Evolutionary conservation across 2,888 invertebrate species (phyloP), one percentile per base, ranked within the genome.

Genomic region (Schizaphis graminum): DNA sequence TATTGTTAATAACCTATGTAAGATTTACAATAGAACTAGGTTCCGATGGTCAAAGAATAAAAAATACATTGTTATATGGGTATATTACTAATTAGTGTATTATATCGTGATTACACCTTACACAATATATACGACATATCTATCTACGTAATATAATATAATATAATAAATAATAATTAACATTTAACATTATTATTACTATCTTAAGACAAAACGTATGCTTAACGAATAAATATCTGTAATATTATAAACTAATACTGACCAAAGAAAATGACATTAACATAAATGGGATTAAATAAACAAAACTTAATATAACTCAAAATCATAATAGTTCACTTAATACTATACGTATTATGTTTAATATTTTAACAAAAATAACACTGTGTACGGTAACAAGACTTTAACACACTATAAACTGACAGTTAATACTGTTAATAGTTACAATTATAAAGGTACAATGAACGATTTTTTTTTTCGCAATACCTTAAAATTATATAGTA

Each of bases 401-500:
- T 87, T 77, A 67, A 53, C 28, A 67, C 7, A 92, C 88, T 88
- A 67, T n/a, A 35, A 67, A 88, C 67, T 67, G 67, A 41, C 67
- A 24, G 41, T 67, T 26, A 11, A 47, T 87, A 28, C 67, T 13
- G 41, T 67, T 26, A 21, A 47, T 87, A 91, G 21, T 35, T 35
- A 88, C 21, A 67, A 87, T 28, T 47, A 47, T 8, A 47, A 49
- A 47, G 5, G 26, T 92, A 88, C 49, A 67, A 88, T 11, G 41
- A 77, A 21, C 3, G 88, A 93, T 93, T 88, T 67, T 47, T 41
- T 93, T 85, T 94, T 86, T 94, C 41, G 86, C 61, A 94, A 94
- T 86, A 49, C 53, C 24, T 44, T 16, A 86, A n/a, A 47, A 86
- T 47, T 67, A 67, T 35, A 35, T 35, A 21, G 21, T 77, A 77